Evolutionary conservation across 1,140 invertebrate species (phyloP).

Genomic region (Drosophila paulistorum): DNA sequence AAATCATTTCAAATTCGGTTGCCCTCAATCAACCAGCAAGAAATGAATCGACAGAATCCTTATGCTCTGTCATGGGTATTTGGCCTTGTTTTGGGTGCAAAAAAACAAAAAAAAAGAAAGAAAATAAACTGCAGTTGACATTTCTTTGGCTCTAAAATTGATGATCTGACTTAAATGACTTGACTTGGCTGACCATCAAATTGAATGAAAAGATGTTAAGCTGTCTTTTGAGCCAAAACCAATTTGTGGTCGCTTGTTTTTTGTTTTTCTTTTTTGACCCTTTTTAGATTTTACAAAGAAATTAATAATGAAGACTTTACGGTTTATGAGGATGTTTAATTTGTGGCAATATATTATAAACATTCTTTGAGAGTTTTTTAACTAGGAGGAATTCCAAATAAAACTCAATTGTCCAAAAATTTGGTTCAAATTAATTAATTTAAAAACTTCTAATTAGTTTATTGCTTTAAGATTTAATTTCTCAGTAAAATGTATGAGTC

Average conservation of each 20-base stretch:
- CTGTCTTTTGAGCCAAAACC: background rate
- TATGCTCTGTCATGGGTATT: constrained; percentile 11
- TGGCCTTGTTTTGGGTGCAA: background rate
- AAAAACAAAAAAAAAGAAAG: background rate
- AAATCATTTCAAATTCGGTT: constrained; percentile 45
- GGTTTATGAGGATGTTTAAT: too few species aligned
- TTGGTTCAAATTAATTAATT: too few species aligned
- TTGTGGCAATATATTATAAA: background rate
- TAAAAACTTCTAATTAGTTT: too few species aligned
- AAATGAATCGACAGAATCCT: constrained; percentile 56
- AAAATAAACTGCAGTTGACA: constrained; percentile 67
- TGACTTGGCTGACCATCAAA: constrained; percentile 33
- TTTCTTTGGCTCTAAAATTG: constrained; percentile 62
- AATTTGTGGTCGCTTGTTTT: background rate
- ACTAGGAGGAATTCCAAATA: too few species aligned
- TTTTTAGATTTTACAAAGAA: background rate
- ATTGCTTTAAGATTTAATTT: too few species aligned
- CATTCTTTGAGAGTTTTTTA: background rate
- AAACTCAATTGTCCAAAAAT: too few species aligned
- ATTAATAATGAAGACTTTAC: background rate
- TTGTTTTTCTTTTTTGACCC: background rate
- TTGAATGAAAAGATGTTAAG: constrained; percentile 23
- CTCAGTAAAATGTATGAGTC: too few species aligned
- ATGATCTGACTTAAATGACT: constrained; percentile 52
- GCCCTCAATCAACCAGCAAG: constrained; percentile 9